These are phyloP conservation scores for Bombus breviceps DNA, from an alignment of 1,140 invertebrate genomes.

Conservation along the genomic window DNA sequence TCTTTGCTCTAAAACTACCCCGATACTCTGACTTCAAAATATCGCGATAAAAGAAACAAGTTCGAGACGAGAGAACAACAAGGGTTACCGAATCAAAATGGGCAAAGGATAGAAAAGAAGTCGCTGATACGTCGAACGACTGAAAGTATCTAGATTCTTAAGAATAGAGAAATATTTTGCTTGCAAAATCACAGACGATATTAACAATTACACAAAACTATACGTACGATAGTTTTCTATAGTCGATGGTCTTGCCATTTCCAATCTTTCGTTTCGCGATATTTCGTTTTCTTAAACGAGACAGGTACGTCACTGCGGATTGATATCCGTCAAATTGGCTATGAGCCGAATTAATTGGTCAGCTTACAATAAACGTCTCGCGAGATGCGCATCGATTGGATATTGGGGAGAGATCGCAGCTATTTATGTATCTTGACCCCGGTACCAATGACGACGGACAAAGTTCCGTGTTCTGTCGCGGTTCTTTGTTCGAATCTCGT, in stretches of 20 bases:
- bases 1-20: no score
- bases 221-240: no score
- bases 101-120: background rate
- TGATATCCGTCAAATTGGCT: background rate
- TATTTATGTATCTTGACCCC: background rate
- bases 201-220: background rate
- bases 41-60: no score
- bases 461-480: background rate
- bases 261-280: background rate
- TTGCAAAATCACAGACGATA: background rate
- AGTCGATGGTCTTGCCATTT: background rate
- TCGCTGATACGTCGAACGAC: background rate
- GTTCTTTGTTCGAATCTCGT: conserved; percentile 52
- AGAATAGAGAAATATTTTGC: no score
- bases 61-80: no score
- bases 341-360: conserved; percentile 50
- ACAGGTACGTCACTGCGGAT: background rate
- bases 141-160: background rate
- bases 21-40: no score
- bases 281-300: background rate
- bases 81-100: background rate
- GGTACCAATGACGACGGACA: conserved; percentile 11
- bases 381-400: conserved; percentile 40
- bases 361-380: conserved; percentile 21
- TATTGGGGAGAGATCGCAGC: background rate